Evolutionary conservation across 1,140 invertebrate genomes (phyloP).

Genomic region (Archivesica marissinica): DNA sequence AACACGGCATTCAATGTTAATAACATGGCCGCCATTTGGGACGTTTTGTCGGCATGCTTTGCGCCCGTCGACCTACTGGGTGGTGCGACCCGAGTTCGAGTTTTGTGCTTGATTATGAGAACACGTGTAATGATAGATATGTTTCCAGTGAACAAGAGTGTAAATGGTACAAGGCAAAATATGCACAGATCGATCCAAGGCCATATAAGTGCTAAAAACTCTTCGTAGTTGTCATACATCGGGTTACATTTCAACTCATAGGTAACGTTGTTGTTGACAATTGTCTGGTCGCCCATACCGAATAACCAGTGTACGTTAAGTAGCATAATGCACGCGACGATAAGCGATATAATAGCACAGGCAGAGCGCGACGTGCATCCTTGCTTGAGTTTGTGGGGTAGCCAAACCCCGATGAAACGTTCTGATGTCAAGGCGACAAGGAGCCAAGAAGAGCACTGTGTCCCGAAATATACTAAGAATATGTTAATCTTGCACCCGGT

Average conservation of each 20-base stretch:
- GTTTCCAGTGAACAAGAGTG: conserved; percentile 41
- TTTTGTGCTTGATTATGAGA: conserved; percentile 41
- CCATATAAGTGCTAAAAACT: conserved; percentile 39
- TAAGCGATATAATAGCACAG: not conserved
- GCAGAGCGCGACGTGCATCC: conserved; percentile 57
- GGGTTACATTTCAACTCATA: not conserved
- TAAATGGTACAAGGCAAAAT: conserved; percentile 35
- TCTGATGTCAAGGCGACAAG: conserved; percentile 72
- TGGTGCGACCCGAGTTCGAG: not conserved
- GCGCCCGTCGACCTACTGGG: not conserved
- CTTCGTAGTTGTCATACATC: not conserved
- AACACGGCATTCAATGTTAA: conserved; percentile 49
- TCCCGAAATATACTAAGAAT: conserved; percentile 61
- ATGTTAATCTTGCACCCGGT: conserved; percentile 66
- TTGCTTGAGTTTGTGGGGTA: conserved; percentile 62
- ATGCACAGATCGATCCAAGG: conserved; percentile 58
- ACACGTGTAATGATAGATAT: conserved; percentile 30
- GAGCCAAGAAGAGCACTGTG: conserved; percentile 69
- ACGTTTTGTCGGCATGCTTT: conserved; percentile 3
- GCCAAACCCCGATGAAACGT: conserved; percentile 67
- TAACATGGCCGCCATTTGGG: conserved; percentile 34
- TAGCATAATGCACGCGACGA: not conserved
- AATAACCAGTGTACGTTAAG: conserved; percentile 56
- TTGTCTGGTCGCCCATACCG: conserved; percentile 12
- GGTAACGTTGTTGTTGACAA: not conserved